Percentiles rank a stretch among this genome's conserved stretches.
Conservation (phyloP, 2,797 vertebrate species). For the Enteromius trimaculatus region DNA sequence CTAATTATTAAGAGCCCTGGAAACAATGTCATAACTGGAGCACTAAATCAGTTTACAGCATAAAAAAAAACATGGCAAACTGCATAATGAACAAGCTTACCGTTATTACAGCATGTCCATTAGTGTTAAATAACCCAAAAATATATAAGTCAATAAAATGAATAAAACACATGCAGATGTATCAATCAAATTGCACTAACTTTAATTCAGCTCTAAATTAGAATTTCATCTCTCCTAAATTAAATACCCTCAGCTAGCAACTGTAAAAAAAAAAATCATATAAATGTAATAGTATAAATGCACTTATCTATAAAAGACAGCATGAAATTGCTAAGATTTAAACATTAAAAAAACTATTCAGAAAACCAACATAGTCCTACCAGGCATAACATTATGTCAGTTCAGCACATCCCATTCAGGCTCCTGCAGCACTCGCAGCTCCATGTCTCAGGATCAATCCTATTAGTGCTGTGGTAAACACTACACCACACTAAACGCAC, state of each 20-base stretch:
- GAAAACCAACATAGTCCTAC: slow-evolving; percentile 1
- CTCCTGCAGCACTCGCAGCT: slow-evolving; percentile 54
- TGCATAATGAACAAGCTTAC: not conserved
- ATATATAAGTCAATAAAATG: not conserved
- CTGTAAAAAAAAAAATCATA: not conserved
- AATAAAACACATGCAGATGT: not conserved
- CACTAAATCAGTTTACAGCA: slow-evolving; percentile 51
- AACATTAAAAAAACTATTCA: not conserved
- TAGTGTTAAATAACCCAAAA: not conserved
- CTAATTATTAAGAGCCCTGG: not conserved
- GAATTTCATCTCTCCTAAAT: not conserved
- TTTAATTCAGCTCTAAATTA: not conserved
- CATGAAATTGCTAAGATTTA: not conserved
- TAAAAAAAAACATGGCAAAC: slow-evolving; percentile 38
- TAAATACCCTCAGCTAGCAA: not conserved
- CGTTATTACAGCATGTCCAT: not conserved
- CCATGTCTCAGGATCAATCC: slow-evolving; percentile 64
- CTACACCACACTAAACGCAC: slow-evolving; percentile 61
- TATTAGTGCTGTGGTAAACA: slow-evolving; percentile 64
- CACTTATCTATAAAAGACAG: not conserved
- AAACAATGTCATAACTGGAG: not conserved
- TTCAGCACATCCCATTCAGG: slow-evolving; percentile 47
- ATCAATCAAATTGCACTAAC: not conserved
- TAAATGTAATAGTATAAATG: not conserved
- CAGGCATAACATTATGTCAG: slow-evolving; percentile 12